These are phyloP conservation scores for Excalfactoria chinensis DNA, from an alignment of 2,113 vertebrate genomes.

Conservation along the genomic window DNA sequence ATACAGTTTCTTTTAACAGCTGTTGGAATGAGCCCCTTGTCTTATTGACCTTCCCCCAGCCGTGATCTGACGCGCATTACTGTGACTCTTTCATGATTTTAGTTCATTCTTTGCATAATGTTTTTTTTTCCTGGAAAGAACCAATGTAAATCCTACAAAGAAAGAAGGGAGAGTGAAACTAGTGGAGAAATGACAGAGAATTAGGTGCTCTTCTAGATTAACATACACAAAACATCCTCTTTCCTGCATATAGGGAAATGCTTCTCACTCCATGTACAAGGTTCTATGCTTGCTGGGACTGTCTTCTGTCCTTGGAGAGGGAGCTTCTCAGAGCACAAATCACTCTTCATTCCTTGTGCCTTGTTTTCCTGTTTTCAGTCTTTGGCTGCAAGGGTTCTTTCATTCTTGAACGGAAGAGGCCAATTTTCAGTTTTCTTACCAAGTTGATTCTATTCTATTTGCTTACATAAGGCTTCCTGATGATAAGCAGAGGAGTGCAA, in stretches of 20 bases:
- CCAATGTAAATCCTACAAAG: neutral
- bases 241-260: neutral
- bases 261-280: neutral
- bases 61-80: neutral
- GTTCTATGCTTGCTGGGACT: neutral
- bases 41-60: neutral
- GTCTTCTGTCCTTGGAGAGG: neutral
- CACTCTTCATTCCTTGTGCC: neutral
- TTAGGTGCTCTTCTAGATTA: neutral
- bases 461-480: neutral
- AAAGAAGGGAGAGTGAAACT: neutral
- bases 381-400: neutral
- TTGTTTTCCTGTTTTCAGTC: neutral
- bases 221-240: neutral
- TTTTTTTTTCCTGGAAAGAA: neutral
- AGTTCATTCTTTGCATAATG: neutral
- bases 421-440: neutral
- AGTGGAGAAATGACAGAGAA: neutral
- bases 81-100: neutral
- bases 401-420: neutral
- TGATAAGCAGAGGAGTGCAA: neutral
- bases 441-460: neutral
- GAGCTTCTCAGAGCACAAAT: neutral
- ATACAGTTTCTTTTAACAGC: neutral
- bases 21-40: neutral